Conservation (phyloP, 2,113 vertebrate genomes). For the Paradoxurus hermaphroditus region DNA sequence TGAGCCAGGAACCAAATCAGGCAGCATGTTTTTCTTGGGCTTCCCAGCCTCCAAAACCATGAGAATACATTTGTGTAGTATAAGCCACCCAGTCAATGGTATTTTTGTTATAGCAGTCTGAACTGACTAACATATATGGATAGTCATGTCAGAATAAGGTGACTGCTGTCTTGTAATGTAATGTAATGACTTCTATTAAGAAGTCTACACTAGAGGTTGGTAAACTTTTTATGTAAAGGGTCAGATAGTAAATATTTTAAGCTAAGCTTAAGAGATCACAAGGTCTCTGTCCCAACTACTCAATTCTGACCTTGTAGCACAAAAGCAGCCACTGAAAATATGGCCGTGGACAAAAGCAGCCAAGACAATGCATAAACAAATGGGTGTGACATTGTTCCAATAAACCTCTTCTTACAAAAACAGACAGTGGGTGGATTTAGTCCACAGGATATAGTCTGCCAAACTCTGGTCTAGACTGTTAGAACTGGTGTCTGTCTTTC, state of each 20-base stretch:
- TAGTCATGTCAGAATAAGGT: not conserved
- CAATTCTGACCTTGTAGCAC: not conserved
- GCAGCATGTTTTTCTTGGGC: not conserved
- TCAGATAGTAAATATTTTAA: conserved; percentile 5
- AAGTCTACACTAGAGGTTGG: not conserved
- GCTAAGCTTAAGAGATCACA: not conserved
- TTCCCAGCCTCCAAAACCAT: not conserved
- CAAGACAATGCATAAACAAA: not conserved
- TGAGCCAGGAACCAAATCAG: not conserved
- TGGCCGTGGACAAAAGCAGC: not conserved
- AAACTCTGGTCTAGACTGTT: not conserved
- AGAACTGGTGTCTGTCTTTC: not conserved
- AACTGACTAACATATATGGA: not conserved
- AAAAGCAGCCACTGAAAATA: not conserved
- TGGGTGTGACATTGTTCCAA: not conserved
- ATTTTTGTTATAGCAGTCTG: not conserved
- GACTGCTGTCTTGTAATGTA: not conserved
- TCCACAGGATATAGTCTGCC: not conserved
- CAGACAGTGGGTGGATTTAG: not conserved
- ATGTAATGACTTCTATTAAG: too few relatives aligned
- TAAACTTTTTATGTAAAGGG: not conserved
- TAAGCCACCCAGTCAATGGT: not conserved
- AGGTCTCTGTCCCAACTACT: not conserved
- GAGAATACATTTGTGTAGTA: not conserved
- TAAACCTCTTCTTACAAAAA: not conserved